Conservation (phyloP, 35 echinoderm and acorn worm genomes). For the Stichopus chloronotus region DNA sequence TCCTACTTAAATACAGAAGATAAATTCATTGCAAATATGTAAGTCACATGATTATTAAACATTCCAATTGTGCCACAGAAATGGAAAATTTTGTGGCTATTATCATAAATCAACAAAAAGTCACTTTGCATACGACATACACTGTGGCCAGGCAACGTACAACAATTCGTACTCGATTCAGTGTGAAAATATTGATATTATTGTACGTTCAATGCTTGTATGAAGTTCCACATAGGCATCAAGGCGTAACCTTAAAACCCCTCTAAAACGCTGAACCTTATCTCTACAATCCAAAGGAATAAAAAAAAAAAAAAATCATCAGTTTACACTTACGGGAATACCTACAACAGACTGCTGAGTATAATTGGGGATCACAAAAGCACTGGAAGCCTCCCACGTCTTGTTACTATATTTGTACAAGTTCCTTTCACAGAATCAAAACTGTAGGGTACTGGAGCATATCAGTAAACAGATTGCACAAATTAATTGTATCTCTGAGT, state of each 20-base stretch:
- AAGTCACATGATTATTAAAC: too few relatives aligned
- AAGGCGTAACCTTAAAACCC: not conserved
- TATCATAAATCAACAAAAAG: too few relatives aligned
- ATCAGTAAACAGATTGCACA: conserved; percentile 16
- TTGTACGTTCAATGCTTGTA: not conserved
- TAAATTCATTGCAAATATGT: too few relatives aligned
- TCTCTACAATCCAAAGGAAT: not conserved
- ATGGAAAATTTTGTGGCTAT: too few relatives aligned
- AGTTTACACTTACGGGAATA: not conserved
- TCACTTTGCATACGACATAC: too few relatives aligned
- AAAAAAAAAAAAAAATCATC: not conserved
- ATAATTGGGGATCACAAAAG: not conserved
- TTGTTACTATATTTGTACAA: conserved; percentile 25
- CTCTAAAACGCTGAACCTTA: not conserved
- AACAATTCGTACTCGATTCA: too few relatives aligned
- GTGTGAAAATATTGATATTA: too few relatives aligned
- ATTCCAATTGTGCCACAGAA: too few relatives aligned
- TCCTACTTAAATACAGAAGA: too few relatives aligned
- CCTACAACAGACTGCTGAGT: not conserved
- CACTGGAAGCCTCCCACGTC: conserved; percentile 22
- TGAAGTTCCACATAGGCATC: not conserved
- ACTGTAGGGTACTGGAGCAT: not conserved
- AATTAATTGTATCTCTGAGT: not conserved
- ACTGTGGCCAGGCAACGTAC: too few relatives aligned
- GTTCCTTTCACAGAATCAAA: not conserved